phyloP scores from a whole-genome alignment of 2,888 invertebrate species.

The Microchrysa polita region DNA sequence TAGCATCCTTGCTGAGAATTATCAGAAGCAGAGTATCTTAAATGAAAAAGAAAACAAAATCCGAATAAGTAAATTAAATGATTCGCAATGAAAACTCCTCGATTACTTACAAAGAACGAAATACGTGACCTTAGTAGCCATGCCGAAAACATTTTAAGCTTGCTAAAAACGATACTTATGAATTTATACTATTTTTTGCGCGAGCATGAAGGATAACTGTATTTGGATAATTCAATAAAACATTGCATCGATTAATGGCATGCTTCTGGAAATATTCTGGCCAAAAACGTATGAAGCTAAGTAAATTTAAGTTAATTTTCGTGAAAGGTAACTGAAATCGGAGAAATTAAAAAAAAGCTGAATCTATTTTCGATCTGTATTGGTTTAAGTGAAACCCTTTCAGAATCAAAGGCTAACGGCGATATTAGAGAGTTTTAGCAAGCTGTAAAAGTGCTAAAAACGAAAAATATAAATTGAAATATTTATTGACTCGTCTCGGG shows the following conservation, averaged over 20 bases:
- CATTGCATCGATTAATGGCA: no score
- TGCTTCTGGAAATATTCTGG: no score
- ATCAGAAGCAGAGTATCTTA: background rate
- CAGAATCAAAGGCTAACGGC: no score
- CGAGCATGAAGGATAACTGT: background rate
- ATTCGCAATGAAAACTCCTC: background rate
- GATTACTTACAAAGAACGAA: background rate
- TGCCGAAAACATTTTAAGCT: background rate
- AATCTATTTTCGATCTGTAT: no score
- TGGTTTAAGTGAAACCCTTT: no score
- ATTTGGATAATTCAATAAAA: background rate
- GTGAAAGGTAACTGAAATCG: background rate
- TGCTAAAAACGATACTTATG: background rate
- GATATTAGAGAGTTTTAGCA: no score
- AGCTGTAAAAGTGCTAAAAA: no score
- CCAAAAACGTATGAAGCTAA: background rate
- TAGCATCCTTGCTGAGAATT: background rate
- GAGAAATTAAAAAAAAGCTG: background rate
- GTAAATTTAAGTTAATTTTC: background rate
- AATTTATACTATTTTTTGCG: background rate
- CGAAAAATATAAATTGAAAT: no score
- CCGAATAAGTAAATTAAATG: background rate
- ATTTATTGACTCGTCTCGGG: no score
- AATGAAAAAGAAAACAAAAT: background rate
- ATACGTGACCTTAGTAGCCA: background rate